Base-by-base conservation (phyloP, 2,797 vertebrate species). In the Lepilemur septentrionalis region DNA sequence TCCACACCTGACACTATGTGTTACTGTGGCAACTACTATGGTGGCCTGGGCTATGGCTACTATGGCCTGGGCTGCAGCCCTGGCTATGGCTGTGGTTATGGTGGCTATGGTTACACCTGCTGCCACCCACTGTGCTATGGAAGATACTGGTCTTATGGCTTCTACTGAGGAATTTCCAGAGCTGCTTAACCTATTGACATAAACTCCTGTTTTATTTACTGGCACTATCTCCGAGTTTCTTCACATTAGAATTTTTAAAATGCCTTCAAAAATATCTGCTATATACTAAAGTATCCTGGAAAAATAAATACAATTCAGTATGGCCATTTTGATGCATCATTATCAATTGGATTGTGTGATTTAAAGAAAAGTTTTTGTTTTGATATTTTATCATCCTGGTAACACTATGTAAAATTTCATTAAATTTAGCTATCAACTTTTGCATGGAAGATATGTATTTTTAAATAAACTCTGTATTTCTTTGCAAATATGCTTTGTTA, bases 141-240 rank as follows among this genome's bases (percentile, higher is more conserved):
- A 84, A 95, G 85, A 70, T 78, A 50, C 61, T 86, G 80, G 61
- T 55, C 67, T 12, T 76, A n/a, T 76, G 28, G 84, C 25, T 72
- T 89, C 79, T 89, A 81, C 28, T 95, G 70, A 93, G 20, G 22
- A 78, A 9, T 25, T 59, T 48, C 17, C 2, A 0, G 8, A 28
- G 2, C 22, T 50, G 20, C 5, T 48, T 17, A 73, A 9, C 15
- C 4, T 25, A 5, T 20, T 50, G 3, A 0, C 23, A 7, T 5
- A 2, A 70, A 1, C 4, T 32, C 4, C 7, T 78, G 14, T 70
- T 75, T 76, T 55, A 18, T 57, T 73, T 59, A 8, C 10, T 32
- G 12, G 7, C 17, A 7, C 2, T 30, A 15, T 46, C 4, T 75
- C 38, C 32, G 52, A 35, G 11, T 48, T 81, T 75, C 25, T 69